Evolutionary conservation across 2,113 vertebrate genomes (phyloP).

Genomic region (Lampris megalopsis): DNA sequence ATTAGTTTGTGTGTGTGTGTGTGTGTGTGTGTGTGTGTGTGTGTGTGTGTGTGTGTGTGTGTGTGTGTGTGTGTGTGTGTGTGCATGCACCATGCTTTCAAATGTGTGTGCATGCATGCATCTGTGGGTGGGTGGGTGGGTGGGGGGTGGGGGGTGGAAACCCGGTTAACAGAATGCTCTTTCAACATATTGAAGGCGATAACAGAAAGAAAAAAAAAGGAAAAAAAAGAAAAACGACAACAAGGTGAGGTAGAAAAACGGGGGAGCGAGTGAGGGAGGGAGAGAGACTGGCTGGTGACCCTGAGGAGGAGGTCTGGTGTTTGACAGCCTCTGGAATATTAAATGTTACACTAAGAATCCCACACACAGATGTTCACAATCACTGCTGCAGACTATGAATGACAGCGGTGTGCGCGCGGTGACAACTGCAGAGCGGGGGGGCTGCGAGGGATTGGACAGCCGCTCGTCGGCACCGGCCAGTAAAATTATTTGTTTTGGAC

Average conservation of each 20-base stretch:
- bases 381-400: slow-evolving; percentile 58
- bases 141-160: neutral
- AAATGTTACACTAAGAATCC: slow-evolving; percentile 53
- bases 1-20: neutral
- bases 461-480: slow-evolving; percentile 34
- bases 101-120: neutral
- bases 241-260: slow-evolving; percentile 34
- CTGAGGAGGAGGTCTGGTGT: slow-evolving; percentile 49
- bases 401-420: slow-evolving; percentile 47
- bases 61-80: neutral
- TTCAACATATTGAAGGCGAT: neutral
- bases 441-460: slow-evolving; percentile 50
- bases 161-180: neutral
- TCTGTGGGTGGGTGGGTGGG: neutral
- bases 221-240: slow-evolving; percentile 46
- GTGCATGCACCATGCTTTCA: slow-evolving; percentile 1
- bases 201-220: slow-evolving; percentile 33
- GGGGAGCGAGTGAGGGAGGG: neutral
- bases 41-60: slow-evolving; percentile 22
- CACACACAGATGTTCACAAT: slow-evolving; percentile 77
- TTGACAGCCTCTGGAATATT: slow-evolving; percentile 53
- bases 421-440: slow-evolving; percentile 43
- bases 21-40: slow-evolving; percentile 14
- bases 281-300: slow-evolving; percentile 34
- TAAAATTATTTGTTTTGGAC: slow-evolving; percentile 68